Base-by-base conservation (phyloP, 2,888 invertebrate genomes). In the Meganola albula region DNA sequence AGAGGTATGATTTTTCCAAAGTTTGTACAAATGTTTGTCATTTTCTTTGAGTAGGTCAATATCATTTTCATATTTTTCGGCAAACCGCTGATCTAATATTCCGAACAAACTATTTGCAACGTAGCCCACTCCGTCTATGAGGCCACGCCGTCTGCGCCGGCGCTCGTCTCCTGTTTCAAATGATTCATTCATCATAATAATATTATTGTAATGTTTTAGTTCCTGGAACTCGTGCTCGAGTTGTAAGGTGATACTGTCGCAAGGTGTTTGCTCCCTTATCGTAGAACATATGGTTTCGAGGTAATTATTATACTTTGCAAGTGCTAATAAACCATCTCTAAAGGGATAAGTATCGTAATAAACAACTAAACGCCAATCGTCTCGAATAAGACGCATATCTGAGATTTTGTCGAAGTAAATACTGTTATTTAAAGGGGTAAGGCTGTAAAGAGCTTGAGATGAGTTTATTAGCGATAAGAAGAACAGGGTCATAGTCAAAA, bases 1-100 rank as follows among this genome's bases (percentile, higher is more conserved):
- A 1, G 50, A 44, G 8, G 50, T 50, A 24, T 48, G 50, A 27
- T 18, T 27, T 12, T 10, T 27, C 8, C 18, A 21, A 2, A 27
- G 12, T 1, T 12, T 1, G 1, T n/a, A 2, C 1, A 28, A 5
- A n/a, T 28, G 21, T 2, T 5, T 5, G 8, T 20, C 10, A 12
- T 28, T 28, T 4, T 21, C 7, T 20, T 22, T 10, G 1, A 27
- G 2, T 11, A 27, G 27, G 2, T 27, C 11, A n/a, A 27, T 27
- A n/a, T 27, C 27, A 3, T 10, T 8, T 1, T 9, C 2, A 12
- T 28, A 28, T 8, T 28, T 2, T 21, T 28, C 28, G 6, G 28
- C 28, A 7, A 28, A 28, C 0, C n/a, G 1, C 2, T 27, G 3
- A 4, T 33, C 23, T 1, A 32, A 10, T 16, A 32, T 23, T 10